Base-by-base conservation (phyloP, 2,797 vertebrate species). In the Anisognathus igniventris region DNA sequence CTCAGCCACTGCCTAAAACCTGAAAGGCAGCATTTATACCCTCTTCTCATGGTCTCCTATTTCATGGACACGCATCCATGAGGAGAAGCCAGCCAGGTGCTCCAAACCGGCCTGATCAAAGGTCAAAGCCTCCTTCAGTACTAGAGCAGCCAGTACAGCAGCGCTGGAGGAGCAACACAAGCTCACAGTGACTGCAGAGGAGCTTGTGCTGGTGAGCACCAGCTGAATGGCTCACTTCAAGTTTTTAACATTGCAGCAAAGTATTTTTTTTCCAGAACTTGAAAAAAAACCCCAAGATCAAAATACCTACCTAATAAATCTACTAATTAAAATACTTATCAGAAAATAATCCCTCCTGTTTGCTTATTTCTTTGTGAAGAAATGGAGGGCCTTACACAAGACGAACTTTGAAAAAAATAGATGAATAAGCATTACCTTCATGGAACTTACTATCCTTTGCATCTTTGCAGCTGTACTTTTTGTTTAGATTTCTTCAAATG, bases 31-130 rank as follows among this genome's bases (percentile, higher is more conserved):
- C 2, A 2, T n/a, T 65, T 54, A 24, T 6, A 78, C 5, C 18
- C 28, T 24, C 33, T 31, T 40, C n/a, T 71, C 33, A 3, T 0
- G 23, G 44, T 7, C 47, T 58, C 60, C 14, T 60, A 25, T 61
- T 42, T 30, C 45, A 58, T 0, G 18, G 56, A 21, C 25, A 15
- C 0, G 0, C 44, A 33, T 6, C 51, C n/a, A 40, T 10, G 19
- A 66, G 48, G 35, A 1, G 4, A 62, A 64, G 6, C 16, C 65
- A 48, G 70, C 31, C 60, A 12, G 2, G 60, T 6, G 68, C 68
- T 39, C 66, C 57, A 53, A 40, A 7, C 21, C 8, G 4, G 18
- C 12, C 45, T 20, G 40, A 19, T 8, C 28, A 51, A 51, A 51
- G 50, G 6, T 3, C 40, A 53, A 48, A 54, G 27, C 45, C 67